Evolutionary conservation across 2,797 vertebrate genomes (phyloP).

Genomic region (Pagetopsis macropterus): DNA sequence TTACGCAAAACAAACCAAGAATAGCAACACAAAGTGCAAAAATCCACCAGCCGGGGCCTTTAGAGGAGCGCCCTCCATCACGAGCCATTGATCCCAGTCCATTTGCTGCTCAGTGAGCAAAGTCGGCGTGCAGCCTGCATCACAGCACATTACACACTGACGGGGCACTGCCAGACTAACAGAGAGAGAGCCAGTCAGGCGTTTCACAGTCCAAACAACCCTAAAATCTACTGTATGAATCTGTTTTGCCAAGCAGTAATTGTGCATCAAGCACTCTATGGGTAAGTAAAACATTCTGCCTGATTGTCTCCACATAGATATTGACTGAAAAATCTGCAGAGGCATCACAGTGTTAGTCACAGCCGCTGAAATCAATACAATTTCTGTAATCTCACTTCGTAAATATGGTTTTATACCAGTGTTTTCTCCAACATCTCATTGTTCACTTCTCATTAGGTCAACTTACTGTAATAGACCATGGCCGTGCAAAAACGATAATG

Average conservation of each 20-base stretch:
- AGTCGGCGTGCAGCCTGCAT: conserved; percentile 21
- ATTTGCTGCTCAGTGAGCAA: conserved; percentile 35
- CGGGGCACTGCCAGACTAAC: conserved; percentile 25
- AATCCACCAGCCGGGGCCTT: not conserved
- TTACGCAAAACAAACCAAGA: conserved; percentile 10
- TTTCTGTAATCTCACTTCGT: conserved; percentile 32
- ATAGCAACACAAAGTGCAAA: not conserved
- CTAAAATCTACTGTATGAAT: conserved; percentile 26
- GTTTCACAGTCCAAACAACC: conserved; percentile 6
- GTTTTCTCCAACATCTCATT: not conserved
- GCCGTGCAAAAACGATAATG: conserved; percentile 41
- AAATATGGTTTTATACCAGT: conserved; percentile 15
- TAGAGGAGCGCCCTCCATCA: conserved; percentile 22
- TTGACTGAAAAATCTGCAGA: conserved; percentile 50
- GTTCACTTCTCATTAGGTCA: conserved; percentile 60
- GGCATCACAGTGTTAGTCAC: conserved; percentile 26
- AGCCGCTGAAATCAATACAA: not conserved
- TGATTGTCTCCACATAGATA: conserved; percentile 58
- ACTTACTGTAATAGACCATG: conserved; percentile 45
- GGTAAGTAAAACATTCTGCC: conserved; percentile 40
- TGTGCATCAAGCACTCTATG: conserved; percentile 40
- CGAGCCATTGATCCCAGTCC: conserved; percentile 20
- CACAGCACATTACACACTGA: conserved; percentile 30
- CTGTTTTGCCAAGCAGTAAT: conserved; percentile 57
- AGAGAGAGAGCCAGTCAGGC: conserved; percentile 21